phyloP scores from a whole-genome alignment of 2,888 invertebrate species.

The Vannuccia rotundouncinata region DNA sequence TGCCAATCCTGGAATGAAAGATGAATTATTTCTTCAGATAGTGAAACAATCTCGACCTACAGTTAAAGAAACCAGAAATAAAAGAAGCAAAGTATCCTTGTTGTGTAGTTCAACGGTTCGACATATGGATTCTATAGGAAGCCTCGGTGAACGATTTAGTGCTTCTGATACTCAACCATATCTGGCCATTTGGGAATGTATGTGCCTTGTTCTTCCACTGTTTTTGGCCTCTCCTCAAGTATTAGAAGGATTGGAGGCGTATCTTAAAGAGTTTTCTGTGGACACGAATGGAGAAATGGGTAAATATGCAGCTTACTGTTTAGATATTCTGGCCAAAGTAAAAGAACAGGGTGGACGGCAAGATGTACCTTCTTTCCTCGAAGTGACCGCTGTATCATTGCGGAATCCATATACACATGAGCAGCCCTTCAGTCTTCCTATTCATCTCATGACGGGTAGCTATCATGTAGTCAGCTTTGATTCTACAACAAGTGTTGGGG shows the following conservation, averaged over 20 bases:
- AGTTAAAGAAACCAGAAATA: background rate
- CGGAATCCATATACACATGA: conserved; percentile 37
- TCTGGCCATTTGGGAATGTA: conserved; percentile 38
- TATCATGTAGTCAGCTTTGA: conserved; percentile 38
- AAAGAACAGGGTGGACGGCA: conserved; percentile 7
- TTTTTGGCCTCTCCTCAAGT: conserved; percentile 36
- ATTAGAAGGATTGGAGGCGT: conserved; percentile 23
- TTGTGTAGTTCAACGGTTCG: background rate
- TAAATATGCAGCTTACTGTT: conserved; percentile 38
- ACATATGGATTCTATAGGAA: background rate
- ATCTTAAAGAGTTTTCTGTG: background rate
- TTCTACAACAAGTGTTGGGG: conserved; percentile 21
- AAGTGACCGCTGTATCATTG: conserved; percentile 35
- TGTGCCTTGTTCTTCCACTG: conserved; percentile 33
- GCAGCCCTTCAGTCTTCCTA: conserved; percentile 37
- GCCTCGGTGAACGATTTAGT: background rate
- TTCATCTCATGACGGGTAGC: conserved; percentile 36
- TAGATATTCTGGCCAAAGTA: conserved; percentile 21
- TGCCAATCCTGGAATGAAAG: conserved; percentile 37
- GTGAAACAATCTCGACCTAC: conserved; percentile 33
- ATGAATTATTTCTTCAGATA: conserved; percentile 39
- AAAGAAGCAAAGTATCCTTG: conserved; percentile 9
- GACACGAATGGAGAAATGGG: conserved; percentile 25
- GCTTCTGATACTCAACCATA: background rate
- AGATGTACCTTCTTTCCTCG: conserved; percentile 33